A percentile compares a stretch with the other conserved stretches of the same genome.
phyloP scores from a whole-genome alignment of 2,888 invertebrate species.

The Biston betularia region DNA sequence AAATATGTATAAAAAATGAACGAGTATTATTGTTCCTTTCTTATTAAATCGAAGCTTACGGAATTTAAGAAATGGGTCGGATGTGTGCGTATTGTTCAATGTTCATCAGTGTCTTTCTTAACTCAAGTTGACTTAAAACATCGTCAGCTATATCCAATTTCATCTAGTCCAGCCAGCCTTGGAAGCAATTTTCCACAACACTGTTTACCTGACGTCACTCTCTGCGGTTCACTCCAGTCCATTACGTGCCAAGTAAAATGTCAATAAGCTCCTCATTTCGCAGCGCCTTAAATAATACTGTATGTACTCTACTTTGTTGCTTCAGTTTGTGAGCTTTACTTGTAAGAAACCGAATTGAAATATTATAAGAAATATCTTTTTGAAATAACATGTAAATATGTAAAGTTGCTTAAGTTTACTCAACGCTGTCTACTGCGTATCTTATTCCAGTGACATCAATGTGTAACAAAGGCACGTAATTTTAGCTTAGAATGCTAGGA shows the following conservation, averaged over 20 bases:
- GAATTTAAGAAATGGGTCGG: no score
- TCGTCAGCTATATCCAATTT: not conserved
- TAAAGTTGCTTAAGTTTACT: no score
- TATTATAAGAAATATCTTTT: not conserved
- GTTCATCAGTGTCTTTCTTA: no score
- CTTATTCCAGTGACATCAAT: no score
- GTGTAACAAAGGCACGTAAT: no score
- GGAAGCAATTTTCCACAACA: constrained; percentile 27
- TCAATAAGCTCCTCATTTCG: constrained; percentile 39
- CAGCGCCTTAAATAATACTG: constrained; percentile 25
- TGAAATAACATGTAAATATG: no score
- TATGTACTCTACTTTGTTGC: constrained; percentile 24
- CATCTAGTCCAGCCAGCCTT: not conserved
- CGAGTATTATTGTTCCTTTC: no score
- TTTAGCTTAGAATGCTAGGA: no score
- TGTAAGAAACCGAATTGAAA: not conserved
- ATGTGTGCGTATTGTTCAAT: no score
- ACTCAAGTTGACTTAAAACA: not conserved
- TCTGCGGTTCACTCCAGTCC: constrained; percentile 18
- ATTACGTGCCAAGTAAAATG: constrained; percentile 38
- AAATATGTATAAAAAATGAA: no score
- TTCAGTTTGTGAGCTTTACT: not conserved
- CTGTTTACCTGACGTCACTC: constrained; percentile 33
- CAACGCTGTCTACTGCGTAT: no score
- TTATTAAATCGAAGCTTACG: no score